These are phyloP conservation scores for Malurus cyaneus DNA, from an alignment of 2,113 vertebrate genomes.

Conservation along the genomic window DNA sequence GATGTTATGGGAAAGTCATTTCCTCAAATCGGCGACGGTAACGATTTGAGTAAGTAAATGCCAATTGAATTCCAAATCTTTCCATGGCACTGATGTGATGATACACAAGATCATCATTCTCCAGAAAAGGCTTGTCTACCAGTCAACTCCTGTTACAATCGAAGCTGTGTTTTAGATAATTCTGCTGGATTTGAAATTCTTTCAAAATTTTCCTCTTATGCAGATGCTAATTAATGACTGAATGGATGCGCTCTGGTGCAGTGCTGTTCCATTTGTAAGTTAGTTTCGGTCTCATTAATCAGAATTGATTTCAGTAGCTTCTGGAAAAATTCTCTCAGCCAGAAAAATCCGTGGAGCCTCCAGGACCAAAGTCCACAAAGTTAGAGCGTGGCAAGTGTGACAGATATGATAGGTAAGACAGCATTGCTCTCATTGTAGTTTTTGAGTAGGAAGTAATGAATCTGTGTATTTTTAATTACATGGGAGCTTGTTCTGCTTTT, in stretches of 20 bases:
- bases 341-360: background rate
- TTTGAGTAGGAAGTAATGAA: background rate
- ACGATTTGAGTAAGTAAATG: background rate
- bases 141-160: background rate
- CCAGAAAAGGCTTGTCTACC: background rate
- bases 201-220: background rate
- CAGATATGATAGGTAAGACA: background rate
- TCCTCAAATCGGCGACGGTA: background rate
- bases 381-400: background rate
- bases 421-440: background rate
- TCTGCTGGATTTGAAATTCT: background rate
- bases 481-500: background rate
- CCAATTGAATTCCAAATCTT: constrained; percentile 29
- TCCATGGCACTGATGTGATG: background rate
- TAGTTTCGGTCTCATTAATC: constrained; percentile 9
- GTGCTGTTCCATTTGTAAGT: background rate
- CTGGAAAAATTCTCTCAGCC: background rate
- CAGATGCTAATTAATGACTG: background rate
- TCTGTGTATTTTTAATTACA: constrained; percentile 9
- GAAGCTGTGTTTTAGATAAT: background rate
- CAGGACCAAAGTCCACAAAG: background rate
- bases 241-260: background rate
- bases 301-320: background rate
- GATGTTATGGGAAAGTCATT: constrained; percentile 1
- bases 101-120: background rate